Evolutionary conservation across 1,140 invertebrate species (phyloP).

Genomic region (Euwallacea similis): DNA sequence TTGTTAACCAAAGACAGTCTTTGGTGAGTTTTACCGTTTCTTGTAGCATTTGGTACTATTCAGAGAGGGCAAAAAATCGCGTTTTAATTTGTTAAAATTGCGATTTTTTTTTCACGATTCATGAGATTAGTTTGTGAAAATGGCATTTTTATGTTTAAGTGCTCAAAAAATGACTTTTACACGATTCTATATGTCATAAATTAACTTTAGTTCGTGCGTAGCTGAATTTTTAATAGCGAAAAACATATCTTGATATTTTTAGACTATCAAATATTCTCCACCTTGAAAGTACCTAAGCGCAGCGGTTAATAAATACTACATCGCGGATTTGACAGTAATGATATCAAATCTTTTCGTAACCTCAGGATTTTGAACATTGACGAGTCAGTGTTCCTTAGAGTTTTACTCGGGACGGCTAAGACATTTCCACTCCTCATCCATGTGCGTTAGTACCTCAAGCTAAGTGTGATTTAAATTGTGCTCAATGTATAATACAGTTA

Average conservation of each 20-base stretch:
- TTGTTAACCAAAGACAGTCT: neutral
- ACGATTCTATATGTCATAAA: too few species aligned
- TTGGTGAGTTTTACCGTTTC: neutral
- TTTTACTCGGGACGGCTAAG: constrained; percentile 12
- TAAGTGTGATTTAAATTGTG: neutral
- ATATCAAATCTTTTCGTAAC: constrained; percentile 28
- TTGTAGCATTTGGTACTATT: neutral
- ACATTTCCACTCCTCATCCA: neutral
- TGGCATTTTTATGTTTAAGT: too few species aligned
- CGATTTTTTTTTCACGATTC: neutral
- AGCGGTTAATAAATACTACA: constrained; percentile 30
- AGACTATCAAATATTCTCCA: constrained; percentile 51
- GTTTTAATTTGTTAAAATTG: neutral
- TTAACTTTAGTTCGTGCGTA: constrained; percentile 20
- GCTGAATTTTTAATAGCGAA: constrained; percentile 47
- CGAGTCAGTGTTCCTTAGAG: constrained; percentile 24
- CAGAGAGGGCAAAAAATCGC: constrained; percentile 1
- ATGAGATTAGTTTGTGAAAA: too few species aligned
- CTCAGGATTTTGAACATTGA: constrained; percentile 23
- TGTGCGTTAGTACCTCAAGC: neutral
- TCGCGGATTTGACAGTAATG: constrained; percentile 29
- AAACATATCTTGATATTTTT: constrained; percentile 52
- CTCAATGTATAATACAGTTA: constrained; percentile 4
- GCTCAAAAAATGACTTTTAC: too few species aligned
- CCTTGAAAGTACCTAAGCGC: constrained; percentile 47